Evolutionary conservation across 2,113 vertebrate genomes (phyloP).

Genomic region (Periophthalmus modestus): DNA sequence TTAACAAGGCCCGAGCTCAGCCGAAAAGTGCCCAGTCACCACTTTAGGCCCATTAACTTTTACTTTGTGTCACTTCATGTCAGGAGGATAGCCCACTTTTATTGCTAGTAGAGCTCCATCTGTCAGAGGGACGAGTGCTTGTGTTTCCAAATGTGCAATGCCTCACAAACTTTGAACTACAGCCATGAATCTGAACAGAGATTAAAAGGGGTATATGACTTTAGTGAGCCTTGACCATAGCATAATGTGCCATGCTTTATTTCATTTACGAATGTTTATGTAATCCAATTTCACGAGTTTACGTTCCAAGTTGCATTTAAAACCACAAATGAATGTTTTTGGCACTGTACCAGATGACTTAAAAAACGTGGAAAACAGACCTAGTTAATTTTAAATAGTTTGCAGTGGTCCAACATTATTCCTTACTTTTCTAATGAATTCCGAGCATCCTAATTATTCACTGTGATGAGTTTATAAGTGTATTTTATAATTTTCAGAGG

Average conservation of each 20-base stretch:
- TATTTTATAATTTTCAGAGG: too few species aligned
- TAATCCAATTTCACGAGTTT: too few species aligned
- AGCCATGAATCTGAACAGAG: conserved; percentile 54
- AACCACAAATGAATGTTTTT: too few species aligned
- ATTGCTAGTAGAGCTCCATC: background rate
- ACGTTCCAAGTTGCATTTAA: too few species aligned
- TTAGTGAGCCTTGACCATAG: background rate
- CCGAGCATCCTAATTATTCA: too few species aligned
- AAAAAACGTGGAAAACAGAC: too few species aligned
- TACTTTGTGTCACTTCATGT: background rate
- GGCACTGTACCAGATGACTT: too few species aligned
- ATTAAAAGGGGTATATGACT: conserved; percentile 32
- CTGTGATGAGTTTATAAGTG: too few species aligned
- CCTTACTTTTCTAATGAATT: too few species aligned
- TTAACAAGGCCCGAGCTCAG: conserved; percentile 3
- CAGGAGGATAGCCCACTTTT: background rate
- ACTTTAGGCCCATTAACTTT: background rate
- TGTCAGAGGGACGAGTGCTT: conserved; percentile 7
- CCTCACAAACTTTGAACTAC: conserved; percentile 48
- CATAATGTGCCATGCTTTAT: background rate
- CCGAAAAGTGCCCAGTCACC: background rate
- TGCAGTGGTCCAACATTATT: too few species aligned
- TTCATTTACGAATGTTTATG: too few species aligned
- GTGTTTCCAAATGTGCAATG: conserved; percentile 27
- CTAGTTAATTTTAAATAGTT: too few species aligned